Percentiles rank a stretch among this genome's conserved stretches.
Evolutionary conservation across 1,140 invertebrate species (phyloP).

Genomic region (Lepidurus apus): DNA sequence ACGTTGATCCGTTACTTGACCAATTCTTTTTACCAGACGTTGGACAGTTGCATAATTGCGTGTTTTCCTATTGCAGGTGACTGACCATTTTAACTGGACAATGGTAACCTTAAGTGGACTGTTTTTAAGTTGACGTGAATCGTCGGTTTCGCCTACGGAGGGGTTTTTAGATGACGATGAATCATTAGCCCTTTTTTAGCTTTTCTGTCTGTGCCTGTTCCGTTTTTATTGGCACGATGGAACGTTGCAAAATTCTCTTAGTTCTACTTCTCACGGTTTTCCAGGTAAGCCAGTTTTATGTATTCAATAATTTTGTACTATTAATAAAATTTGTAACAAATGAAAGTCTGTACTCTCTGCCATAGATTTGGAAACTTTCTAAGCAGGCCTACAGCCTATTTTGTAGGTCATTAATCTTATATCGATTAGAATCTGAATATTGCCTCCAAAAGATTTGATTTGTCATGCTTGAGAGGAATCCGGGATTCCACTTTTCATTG

Average conservation of each 20-base stretch:
- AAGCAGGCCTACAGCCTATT: background rate
- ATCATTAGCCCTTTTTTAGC: conserved; percentile 16
- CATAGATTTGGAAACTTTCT: background rate
- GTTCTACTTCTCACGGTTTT: background rate
- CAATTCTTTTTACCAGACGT: background rate
- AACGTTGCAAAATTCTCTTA: background rate
- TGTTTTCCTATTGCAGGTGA: background rate
- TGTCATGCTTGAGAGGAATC: background rate
- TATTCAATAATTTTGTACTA: background rate
- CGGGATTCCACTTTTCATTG: background rate
- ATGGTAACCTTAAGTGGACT: background rate
- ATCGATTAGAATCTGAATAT: background rate
- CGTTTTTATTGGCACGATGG: background rate
- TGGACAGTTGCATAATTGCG: background rate
- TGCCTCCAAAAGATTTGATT: background rate
- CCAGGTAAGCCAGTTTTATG: background rate
- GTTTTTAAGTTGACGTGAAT: background rate
- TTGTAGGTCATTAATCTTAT: conserved; percentile 2
- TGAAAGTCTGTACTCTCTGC: background rate
- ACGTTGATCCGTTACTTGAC: background rate
- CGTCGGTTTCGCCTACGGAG: background rate
- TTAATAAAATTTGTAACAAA: background rate
- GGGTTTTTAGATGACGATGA: background rate
- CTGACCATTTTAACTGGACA: background rate
- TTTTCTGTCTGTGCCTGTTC: background rate